A percentile compares a stretch with the other conserved stretches of the same genome.
phyloP scores from a whole-genome alignment of 2,113 vertebrate genomes.

The Octodon degus region DNA sequence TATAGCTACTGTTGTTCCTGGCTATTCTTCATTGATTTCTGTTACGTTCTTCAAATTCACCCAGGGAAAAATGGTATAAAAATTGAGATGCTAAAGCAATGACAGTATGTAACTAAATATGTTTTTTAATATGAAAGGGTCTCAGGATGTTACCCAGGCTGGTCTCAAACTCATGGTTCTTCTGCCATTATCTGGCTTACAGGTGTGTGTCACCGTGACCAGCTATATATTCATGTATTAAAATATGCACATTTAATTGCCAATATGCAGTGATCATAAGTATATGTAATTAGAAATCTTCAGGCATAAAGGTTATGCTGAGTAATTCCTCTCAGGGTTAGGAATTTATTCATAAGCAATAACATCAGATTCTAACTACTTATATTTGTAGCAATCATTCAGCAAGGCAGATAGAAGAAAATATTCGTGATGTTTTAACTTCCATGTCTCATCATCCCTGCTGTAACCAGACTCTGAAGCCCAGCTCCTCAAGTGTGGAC shows the following conservation, averaged over 20 bases:
- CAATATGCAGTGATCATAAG: not conserved
- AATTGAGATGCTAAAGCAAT: not conserved
- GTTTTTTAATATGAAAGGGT: not conserved
- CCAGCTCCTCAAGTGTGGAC: not conserved
- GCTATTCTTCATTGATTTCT: slow-evolving; percentile 10
- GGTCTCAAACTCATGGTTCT: not conserved
- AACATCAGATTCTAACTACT: not conserved
- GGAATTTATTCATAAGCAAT: not conserved
- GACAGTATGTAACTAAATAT: not conserved
- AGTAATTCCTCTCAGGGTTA: not conserved
- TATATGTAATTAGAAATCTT: slow-evolving; percentile 1
- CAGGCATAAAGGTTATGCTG: not conserved
- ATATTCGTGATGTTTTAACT: not conserved
- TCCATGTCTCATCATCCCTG: not conserved
- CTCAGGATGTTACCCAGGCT: not conserved
- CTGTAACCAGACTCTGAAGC: not conserved
- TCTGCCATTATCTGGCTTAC: not conserved
- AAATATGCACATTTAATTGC: not conserved
- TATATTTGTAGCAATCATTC: not conserved
- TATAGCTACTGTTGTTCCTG: not conserved
- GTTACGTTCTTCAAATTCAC: not conserved
- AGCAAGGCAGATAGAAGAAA: not conserved
- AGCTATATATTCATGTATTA: not conserved
- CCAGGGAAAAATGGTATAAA: too few relatives aligned
- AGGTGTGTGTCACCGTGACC: not conserved